Evolutionary conservation across 2,888 invertebrate genomes (phyloP), one percentile per base, ranked within the genome.

Genomic region (Luperina nickerlii): DNA sequence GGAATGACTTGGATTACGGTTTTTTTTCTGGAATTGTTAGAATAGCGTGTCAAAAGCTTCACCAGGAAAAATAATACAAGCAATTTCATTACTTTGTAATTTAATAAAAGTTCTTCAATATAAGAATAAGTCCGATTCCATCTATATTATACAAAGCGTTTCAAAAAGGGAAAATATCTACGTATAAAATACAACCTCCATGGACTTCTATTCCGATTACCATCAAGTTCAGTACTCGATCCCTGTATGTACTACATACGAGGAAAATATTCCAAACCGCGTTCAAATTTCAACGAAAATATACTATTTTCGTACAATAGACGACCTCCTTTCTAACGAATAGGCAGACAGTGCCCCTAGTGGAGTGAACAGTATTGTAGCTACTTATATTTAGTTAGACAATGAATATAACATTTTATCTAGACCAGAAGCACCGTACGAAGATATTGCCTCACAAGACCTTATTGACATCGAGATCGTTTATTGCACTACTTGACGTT

Each of bases 101-200:
- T 96, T 96, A 96, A 95, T 97, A 97, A 96, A 97, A 96, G 95
- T 96, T 96, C 92, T 94, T 95, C 95, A 96, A 95, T 97, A 97
- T 96, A 97, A 97, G 96, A 97, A 97, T 97, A 97, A 96, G 96
- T 96, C 96, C 95, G 96, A 96, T 96, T 96, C 96, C 96, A 96
- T 96, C 96, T 95, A 94, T 89, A 89, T 85, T 95, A 95, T 96
- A 97, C 96, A 97, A 96, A 96, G 95, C 95, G 93, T 95, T 96
- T 95, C 93, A 95, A 95, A 97, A 96, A 95, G 94, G 94, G 95
- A 94, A 94, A 95, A 95, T 95, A 95, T 94, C 96, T 96, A 96
- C 93, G 93, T 95, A 96, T 92, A 95, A 95, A 96, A 95, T 94
- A 96, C 96, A 96, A 96, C 96, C 96, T 95, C 83, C 87, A 83